Evolutionary conservation across 2,888 invertebrate species (phyloP).

Genomic region (Myopa testacea): DNA sequence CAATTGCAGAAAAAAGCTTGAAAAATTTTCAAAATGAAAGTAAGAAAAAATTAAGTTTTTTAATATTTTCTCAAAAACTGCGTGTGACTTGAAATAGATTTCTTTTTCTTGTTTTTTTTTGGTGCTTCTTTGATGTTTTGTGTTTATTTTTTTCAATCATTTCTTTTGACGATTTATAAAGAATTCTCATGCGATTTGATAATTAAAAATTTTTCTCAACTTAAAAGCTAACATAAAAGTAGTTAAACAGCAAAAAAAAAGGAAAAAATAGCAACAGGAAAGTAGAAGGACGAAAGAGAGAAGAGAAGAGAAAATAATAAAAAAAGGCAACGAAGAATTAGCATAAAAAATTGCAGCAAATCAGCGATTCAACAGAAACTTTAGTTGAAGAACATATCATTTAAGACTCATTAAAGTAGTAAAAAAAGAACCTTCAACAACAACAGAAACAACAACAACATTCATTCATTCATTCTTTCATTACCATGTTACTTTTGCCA

Average conservation of each 20-base stretch:
- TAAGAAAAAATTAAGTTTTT: background rate
- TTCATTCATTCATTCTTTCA: too few species aligned
- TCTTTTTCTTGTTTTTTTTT: background rate
- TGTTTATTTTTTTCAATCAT: conserved; percentile 2
- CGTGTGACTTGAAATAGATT: background rate
- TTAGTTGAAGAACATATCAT: background rate
- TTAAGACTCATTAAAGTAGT: background rate
- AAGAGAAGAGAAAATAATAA: too few species aligned
- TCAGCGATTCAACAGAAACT: background rate
- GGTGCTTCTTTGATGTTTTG: conserved; percentile 18
- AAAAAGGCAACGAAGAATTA: conserved; percentile 26
- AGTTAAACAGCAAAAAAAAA: too few species aligned
- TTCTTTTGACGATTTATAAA: conserved; percentile 8
- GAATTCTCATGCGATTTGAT: conserved; percentile 27
- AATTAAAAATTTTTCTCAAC: conserved; percentile 13
- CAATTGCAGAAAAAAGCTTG: too few species aligned
- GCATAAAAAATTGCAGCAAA: conserved; percentile 27
- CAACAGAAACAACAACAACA: background rate
- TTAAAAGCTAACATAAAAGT: background rate
- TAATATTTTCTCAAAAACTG: background rate
- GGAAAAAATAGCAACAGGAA: too few species aligned
- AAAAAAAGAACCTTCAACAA: background rate
- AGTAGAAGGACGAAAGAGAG: too few species aligned
- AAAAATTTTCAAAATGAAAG: background rate
- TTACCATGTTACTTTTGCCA: too few species aligned